A percentile compares a stretch with the other conserved stretches of the same genome.
Conservation (phyloP, 2,113 vertebrate genomes). For the Ailurus styani region DNA sequence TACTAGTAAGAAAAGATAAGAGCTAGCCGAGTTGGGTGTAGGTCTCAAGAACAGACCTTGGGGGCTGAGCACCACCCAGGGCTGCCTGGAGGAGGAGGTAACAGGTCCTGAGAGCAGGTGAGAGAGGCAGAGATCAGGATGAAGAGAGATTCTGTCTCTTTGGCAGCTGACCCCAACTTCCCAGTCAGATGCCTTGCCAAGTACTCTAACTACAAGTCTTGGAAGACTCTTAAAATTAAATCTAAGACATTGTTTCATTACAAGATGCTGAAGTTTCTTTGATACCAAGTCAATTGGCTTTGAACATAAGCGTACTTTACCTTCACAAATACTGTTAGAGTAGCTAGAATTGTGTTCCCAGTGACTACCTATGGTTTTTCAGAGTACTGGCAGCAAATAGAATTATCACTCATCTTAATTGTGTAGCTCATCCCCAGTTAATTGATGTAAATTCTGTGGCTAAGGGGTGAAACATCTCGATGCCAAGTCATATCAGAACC, state of each 20-base stretch:
- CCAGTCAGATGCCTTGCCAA: background rate
- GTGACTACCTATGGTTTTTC: background rate
- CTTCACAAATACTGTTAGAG: background rate
- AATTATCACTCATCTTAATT: background rate
- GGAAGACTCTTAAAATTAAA: background rate
- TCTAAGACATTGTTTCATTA: background rate
- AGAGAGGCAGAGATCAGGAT: no score
- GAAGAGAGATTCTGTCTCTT: background rate
- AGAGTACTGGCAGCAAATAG: background rate
- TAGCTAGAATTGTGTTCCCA: background rate
- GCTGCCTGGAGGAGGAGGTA: background rate
- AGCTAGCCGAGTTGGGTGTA: background rate
- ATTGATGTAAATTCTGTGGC: background rate
- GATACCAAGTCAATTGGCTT: background rate
- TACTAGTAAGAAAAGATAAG: background rate
- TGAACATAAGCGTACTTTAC: background rate
- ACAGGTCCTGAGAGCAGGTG: background rate
- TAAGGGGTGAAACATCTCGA: background rate
- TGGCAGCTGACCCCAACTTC: background rate
- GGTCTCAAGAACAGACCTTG: background rate
- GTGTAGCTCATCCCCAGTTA: background rate
- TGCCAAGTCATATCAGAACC: background rate
- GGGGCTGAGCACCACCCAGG: background rate
- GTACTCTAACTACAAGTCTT: background rate
- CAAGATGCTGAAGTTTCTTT: background rate